These are phyloP conservation scores for Dipodomys merriami DNA, from an alignment of 2,113 vertebrate species.

Conservation along the genomic window DNA sequence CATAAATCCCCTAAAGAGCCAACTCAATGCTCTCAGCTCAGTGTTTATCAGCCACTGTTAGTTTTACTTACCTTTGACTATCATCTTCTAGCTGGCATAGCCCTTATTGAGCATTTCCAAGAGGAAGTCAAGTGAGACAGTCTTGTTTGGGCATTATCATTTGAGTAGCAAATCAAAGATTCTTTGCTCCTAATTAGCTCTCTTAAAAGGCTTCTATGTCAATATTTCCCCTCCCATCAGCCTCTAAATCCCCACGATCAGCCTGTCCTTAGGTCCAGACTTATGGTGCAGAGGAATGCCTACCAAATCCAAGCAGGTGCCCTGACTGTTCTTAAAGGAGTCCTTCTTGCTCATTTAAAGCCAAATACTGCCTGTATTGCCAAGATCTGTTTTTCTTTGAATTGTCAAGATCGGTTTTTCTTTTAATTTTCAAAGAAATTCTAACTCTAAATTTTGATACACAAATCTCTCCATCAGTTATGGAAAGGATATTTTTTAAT, in stretches of 20 bases:
- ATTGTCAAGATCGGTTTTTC: not conserved
- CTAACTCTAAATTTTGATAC: not conserved
- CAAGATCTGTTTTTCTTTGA: not conserved
- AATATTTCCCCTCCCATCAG: not conserved
- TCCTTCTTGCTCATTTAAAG: not conserved
- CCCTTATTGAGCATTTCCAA: not conserved
- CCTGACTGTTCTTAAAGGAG: not conserved
- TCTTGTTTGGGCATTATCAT: not conserved
- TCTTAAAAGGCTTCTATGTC: not conserved
- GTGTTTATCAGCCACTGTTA: not conserved
- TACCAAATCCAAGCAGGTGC: not conserved
- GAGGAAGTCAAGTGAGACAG: not conserved
- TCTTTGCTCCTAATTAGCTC: not conserved
- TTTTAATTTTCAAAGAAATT: not conserved
- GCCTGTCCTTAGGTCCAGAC: not conserved
- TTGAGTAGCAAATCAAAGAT: not conserved
- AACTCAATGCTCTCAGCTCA: not conserved
- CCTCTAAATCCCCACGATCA: not conserved
- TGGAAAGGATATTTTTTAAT: not conserved
- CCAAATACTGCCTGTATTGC: too few relatives aligned
- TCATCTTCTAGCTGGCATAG: not conserved
- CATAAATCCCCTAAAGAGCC: not conserved
- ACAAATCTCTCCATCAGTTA: not conserved
- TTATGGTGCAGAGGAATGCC: too few relatives aligned
- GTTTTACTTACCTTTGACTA: not conserved